phyloP scores from a whole-genome alignment of 2,113 vertebrate species.

The Casuarius casuarius region DNA sequence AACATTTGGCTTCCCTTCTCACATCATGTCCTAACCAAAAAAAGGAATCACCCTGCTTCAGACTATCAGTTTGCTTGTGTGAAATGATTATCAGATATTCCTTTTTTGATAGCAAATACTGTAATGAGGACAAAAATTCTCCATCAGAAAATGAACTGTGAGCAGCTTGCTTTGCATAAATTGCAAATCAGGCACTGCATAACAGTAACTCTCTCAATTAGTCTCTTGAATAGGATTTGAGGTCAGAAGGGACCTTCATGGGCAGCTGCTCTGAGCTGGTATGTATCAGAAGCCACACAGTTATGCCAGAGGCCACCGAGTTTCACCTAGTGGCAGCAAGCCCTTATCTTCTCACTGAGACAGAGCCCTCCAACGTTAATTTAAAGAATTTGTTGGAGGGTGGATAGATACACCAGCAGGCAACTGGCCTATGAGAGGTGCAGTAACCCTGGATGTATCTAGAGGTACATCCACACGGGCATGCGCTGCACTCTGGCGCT shows the following conservation, averaged over 20 bases:
- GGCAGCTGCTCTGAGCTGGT: background rate
- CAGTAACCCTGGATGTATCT: background rate
- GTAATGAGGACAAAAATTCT: background rate
- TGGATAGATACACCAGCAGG: background rate
- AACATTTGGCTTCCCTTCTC: background rate
- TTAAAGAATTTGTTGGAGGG: background rate
- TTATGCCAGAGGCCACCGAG: background rate
- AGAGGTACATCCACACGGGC: accelerated
- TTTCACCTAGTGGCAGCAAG: background rate
- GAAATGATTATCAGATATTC: background rate
- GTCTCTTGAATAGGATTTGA: background rate
- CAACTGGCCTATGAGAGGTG: accelerated
- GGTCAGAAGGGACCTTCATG: background rate
- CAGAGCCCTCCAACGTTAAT: background rate
- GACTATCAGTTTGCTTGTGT: background rate
- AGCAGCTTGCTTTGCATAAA: background rate
- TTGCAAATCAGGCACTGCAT: background rate
- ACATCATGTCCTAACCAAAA: background rate
- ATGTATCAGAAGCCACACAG: too few relatives aligned
- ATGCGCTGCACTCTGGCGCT: background rate
- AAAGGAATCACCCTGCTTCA: background rate
- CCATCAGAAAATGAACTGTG: background rate
- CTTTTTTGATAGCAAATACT: background rate
- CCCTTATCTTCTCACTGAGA: background rate
- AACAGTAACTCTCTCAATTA: background rate